Base-by-base conservation (phyloP, 2,888 invertebrate genomes). In the Corbicula japonica region DNA sequence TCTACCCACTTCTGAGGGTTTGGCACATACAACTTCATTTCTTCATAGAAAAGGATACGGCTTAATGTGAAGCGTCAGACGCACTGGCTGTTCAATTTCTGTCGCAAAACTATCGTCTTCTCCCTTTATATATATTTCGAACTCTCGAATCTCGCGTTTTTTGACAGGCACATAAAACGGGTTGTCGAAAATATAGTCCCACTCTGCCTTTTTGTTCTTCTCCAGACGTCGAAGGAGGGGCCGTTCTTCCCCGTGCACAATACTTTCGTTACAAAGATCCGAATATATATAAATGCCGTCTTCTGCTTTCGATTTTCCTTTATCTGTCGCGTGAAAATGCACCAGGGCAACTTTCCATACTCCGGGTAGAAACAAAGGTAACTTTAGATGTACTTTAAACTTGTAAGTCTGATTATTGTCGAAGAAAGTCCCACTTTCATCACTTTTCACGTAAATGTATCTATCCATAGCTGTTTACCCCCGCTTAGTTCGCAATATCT, bases 1-100 rank as follows among this genome's bases (percentile, higher is more conserved):
- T 71, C 44, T 3, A 80, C 61, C 72, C 76, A 80, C 34, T 72
- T 58, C n/a, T 72, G 56, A 26, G 68, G 26, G 62, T 82, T 78
- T 23, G 81, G 81, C n/a, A 82, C 50, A 48, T 82, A 82, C 21
- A 78, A 12, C 21, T 75, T 77, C 52, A 71, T 60, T 15, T 26
- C 48, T 50, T 56, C 32, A 41, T 38, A 34, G 56, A 30, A 60
- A 58, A 41, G 50, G 52, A 52, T 71, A 50, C 28, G 32, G 62
- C 34, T 62, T 71, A 4, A 62, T 52, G 28, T 71, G 61, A 62
- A 71, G 62, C 35, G 68, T 68, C 15, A 68, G 41, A 15, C 28
- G 52, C 68, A 61, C 60, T 38, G 35, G 66, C 32, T 74, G 21
- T 56, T 10, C 52, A 28, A 54, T 28, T 21, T 32, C 28, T 23